phyloP scores from a whole-genome alignment of 2,888 invertebrate species.

The Ischnura elegans region DNA sequence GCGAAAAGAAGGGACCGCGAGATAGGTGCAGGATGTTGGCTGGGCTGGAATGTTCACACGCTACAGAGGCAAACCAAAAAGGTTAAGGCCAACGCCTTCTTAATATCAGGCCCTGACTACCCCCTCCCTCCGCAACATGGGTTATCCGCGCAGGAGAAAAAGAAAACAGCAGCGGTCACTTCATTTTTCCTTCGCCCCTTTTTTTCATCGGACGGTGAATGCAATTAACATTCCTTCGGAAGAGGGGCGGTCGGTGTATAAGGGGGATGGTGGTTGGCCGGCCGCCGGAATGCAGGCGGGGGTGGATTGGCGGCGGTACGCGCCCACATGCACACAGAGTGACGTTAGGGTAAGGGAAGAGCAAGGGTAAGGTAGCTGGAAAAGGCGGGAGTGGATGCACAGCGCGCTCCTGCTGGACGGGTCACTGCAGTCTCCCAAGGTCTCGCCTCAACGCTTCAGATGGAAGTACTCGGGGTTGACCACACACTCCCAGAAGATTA shows the following conservation, averaged over 20 bases:
- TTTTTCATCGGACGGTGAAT: neutral
- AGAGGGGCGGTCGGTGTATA: neutral
- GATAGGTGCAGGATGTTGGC: too few relatives aligned
- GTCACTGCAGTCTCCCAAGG: neutral
- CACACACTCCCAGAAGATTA: neutral
- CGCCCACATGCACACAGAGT: too few relatives aligned
- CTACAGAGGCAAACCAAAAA: too few relatives aligned
- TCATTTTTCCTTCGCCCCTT: neutral
- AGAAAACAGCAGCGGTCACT: neutral
- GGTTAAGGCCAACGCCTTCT: too few relatives aligned
- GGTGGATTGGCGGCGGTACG: neutral
- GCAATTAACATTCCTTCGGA: conserved; percentile 25
- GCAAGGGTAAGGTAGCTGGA: too few relatives aligned
- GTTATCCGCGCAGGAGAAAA: neutral
- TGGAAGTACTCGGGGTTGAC: neutral
- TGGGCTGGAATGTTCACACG: too few relatives aligned
- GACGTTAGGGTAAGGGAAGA: too few relatives aligned
- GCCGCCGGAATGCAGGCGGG: neutral
- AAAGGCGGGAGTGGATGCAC: too few relatives aligned
- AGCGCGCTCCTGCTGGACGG: neutral
- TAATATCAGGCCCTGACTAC: too few relatives aligned
- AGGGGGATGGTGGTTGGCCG: neutral
- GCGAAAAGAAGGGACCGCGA: too few relatives aligned
- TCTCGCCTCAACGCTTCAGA: neutral
- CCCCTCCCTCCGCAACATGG: too few relatives aligned